phyloP scores from a whole-genome alignment of 1,140 invertebrate genomes.

The Heliconius eleuchia region DNA sequence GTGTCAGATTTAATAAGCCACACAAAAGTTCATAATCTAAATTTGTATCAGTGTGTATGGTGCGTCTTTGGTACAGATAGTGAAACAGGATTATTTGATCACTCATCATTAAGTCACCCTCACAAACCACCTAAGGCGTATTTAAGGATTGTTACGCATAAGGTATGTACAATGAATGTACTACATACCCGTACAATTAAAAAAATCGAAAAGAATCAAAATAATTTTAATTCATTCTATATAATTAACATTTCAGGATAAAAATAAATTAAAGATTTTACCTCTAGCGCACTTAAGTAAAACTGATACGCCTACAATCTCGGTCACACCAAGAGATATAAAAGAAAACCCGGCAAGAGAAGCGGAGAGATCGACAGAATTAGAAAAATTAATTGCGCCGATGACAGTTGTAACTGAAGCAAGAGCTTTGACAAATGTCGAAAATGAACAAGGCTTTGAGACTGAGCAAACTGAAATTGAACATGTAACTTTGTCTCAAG shows the following conservation, averaged over 20 bases:
- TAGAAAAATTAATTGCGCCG: slow-evolving; percentile 67
- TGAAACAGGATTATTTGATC: slow-evolving; percentile 82
- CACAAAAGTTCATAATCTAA: slow-evolving; percentile 59
- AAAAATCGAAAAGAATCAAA: too few species aligned
- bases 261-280: slow-evolving; percentile 52
- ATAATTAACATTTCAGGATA: neutral
- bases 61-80: slow-evolving; percentile 65
- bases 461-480: neutral
- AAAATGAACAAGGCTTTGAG: neutral
- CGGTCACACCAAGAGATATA: slow-evolving; percentile 38
- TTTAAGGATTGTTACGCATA: slow-evolving; percentile 61
- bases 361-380: slow-evolving; percentile 63
- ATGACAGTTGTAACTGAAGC: slow-evolving; percentile 32
- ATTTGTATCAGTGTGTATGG: slow-evolving; percentile 71
- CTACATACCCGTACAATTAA: too few species aligned
- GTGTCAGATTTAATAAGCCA: slow-evolving; percentile 53
- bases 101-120: slow-evolving; percentile 82
- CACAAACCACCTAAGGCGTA: slow-evolving; percentile 78
- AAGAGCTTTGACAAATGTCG: neutral
- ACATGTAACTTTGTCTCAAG: neutral
- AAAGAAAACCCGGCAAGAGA: slow-evolving; percentile 60
- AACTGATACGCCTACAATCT: slow-evolving; percentile 43
- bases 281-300: slow-evolving; percentile 65
- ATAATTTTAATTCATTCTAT: neutral
- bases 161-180: slow-evolving; percentile 44